phyloP scores from a whole-genome alignment of 1,140 invertebrate genomes.

The Lepidurus apus region DNA sequence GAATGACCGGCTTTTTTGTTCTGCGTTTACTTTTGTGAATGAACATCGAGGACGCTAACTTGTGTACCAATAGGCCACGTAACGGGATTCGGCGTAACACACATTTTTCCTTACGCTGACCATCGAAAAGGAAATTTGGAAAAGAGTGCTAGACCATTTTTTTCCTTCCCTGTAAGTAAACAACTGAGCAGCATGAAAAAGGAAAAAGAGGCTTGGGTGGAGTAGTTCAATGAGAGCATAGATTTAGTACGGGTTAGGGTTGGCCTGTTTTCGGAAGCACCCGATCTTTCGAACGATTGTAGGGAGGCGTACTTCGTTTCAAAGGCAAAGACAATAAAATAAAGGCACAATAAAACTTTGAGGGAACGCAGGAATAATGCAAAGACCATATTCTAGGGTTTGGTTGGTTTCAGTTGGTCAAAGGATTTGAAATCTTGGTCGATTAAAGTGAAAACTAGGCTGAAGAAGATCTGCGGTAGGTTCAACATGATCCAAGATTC shows the following conservation, averaged over 20 bases:
- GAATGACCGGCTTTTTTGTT: not conserved
- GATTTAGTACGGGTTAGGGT: not conserved
- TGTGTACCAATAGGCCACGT: slow-evolving; percentile 21
- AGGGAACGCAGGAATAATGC: no score
- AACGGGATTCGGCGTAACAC: slow-evolving; percentile 12
- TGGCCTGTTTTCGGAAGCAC: not conserved
- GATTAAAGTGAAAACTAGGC: slow-evolving; percentile 1
- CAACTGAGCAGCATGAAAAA: not conserved
- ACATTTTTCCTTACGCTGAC: slow-evolving; percentile 14
- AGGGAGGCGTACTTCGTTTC: not conserved
- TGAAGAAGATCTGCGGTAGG: not conserved
- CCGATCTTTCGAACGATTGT: not conserved
- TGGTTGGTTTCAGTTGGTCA: not conserved
- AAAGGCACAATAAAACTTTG: no score
- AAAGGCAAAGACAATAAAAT: not conserved
- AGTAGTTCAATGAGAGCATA: not conserved
- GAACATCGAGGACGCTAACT: slow-evolving; percentile 18
- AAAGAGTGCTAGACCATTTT: not conserved
- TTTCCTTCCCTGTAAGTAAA: not conserved
- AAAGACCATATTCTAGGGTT: not conserved
- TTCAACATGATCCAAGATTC: not conserved
- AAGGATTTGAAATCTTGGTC: not conserved
- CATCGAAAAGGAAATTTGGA: slow-evolving; percentile 10
- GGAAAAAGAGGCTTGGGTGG: not conserved
- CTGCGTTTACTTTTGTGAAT: not conserved